Conservation (phyloP, 2,888 invertebrate species). For the Shargacucullia verbasci region DNA sequence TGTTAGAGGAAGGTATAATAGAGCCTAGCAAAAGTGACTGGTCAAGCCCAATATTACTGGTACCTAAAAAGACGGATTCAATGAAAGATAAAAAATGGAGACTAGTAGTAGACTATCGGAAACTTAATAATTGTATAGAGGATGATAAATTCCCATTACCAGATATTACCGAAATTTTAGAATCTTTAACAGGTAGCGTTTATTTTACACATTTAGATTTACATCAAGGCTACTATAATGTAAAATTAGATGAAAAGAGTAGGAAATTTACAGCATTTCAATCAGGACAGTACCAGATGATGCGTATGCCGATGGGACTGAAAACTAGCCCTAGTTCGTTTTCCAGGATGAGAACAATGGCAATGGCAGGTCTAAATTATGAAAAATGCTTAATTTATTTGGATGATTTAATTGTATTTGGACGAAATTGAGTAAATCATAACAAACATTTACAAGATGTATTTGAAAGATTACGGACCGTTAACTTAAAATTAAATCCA, state of each 20-base stretch:
- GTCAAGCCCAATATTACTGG: neutral
- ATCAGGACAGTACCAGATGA: slow-evolving; percentile 7
- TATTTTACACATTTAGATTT: slow-evolving; percentile 7
- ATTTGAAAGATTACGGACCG: slow-evolving; percentile 6
- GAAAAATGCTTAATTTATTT: slow-evolving; percentile 13
- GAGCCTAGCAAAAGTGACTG: neutral
- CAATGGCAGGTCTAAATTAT: too few species aligned
- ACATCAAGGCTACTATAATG: slow-evolving; percentile 1
- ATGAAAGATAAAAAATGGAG: neutral
- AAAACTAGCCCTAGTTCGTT: slow-evolving; percentile 2
- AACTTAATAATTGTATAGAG: slow-evolving; percentile 2
- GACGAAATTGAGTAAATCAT: neutral
- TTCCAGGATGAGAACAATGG: neutral
- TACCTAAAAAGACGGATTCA: neutral
- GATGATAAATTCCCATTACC: slow-evolving; percentile 2
- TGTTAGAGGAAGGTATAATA: neutral
- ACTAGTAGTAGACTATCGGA: too few species aligned
- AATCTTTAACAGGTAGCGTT: neutral
- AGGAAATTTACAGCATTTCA: slow-evolving; percentile 1
- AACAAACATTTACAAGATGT: slow-evolving; percentile 10
- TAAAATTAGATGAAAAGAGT: neutral
- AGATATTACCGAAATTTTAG: slow-evolving; percentile 2
- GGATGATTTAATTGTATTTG: slow-evolving; percentile 11
- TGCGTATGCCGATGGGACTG: slow-evolving; percentile 8
- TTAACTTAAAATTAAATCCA: slow-evolving; percentile 15